Evolutionary conservation across 2,888 invertebrate genomes (phyloP).

Genomic region (Synanthedon tipuliformis): DNA sequence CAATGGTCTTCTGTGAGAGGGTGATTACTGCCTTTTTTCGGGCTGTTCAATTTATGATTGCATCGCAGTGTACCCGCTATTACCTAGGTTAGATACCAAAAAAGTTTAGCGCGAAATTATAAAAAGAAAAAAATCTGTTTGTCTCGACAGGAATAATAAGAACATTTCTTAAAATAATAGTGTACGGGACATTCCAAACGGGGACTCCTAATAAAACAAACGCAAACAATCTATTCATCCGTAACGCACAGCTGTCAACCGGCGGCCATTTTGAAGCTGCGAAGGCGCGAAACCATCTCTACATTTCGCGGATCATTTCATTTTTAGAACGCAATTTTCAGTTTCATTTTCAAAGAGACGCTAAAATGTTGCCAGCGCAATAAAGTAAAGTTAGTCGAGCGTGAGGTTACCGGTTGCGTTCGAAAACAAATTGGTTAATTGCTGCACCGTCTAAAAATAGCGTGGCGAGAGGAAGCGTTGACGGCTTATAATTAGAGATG

Average conservation of each 20-base stretch:
- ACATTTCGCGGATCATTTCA: conserved; percentile 53
- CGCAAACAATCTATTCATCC: conserved; percentile 7
- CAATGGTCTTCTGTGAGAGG: too few relatives aligned
- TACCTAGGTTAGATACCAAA: too few relatives aligned
- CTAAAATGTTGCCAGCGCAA: conserved; percentile 59
- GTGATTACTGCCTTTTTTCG: too few relatives aligned
- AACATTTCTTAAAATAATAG: not conserved
- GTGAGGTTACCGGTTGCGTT: conserved; percentile 38
- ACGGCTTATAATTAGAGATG: conserved; percentile 5
- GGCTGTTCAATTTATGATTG: too few relatives aligned
- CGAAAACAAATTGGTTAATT: conserved; percentile 65
- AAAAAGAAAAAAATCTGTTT: too few relatives aligned
- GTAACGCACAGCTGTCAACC: conserved; percentile 14
- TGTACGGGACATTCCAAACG: not conserved
- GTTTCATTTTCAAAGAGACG: conserved; percentile 55
- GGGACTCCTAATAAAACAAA: not conserved
- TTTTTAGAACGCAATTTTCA: conserved; percentile 48
- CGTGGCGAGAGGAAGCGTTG: conserved; percentile 11
- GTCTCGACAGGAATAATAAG: too few relatives aligned
- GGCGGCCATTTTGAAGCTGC: conserved; percentile 35
- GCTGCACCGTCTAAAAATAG: conserved; percentile 13
- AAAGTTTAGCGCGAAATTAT: too few relatives aligned
- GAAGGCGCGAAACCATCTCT: conserved; percentile 42
- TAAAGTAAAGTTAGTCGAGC: conserved; percentile 48
- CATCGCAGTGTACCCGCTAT: too few relatives aligned